Conservation (phyloP, 1,140 invertebrate species). For the Zaprionus taronus region DNA sequence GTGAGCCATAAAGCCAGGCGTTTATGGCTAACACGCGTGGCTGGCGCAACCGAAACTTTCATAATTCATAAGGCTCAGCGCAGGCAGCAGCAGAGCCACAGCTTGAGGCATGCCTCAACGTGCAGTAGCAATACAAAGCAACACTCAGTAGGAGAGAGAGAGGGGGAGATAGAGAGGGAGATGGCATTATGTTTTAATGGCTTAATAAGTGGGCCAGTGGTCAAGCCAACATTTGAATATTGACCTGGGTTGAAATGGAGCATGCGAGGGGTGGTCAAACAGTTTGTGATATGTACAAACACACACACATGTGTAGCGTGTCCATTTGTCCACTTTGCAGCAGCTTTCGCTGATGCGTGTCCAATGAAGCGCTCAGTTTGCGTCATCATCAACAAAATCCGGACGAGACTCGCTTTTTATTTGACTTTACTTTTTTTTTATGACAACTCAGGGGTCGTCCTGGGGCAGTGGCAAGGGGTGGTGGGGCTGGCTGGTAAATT, state of each 20-base stretch:
- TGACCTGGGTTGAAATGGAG: constrained; percentile 27
- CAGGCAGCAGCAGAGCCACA: constrained; percentile 23
- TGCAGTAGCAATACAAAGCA: constrained; percentile 56
- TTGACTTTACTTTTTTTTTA: constrained; percentile 63
- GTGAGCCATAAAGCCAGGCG: constrained; percentile 70
- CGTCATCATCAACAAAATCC: constrained; percentile 52
- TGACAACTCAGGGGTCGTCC: constrained; percentile 52
- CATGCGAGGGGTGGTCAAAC: not conserved
- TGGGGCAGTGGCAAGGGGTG: not conserved
- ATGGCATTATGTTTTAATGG: constrained; percentile 70
- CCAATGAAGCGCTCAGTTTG: constrained; percentile 65
- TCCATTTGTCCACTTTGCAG: constrained; percentile 22
- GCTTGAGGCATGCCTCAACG: constrained; percentile 28
- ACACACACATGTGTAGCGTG: constrained; percentile 4
- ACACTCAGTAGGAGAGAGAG: constrained; percentile 55
- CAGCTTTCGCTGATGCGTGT: constrained; percentile 35
- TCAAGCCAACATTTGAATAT: constrained; percentile 68
- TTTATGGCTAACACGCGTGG: constrained; percentile 80
- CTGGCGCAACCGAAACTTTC: constrained; percentile 65
- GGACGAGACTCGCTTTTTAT: constrained; percentile 60
- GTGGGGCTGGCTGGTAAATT: constrained; percentile 44
- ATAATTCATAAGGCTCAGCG: constrained; percentile 71
- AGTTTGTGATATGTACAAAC: constrained; percentile 30
- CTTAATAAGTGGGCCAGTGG: constrained; percentile 65
- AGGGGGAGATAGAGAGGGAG: constrained; percentile 5